Base-by-base conservation (phyloP, 2,797 vertebrate genomes). In the Glyptemys insculpta region DNA sequence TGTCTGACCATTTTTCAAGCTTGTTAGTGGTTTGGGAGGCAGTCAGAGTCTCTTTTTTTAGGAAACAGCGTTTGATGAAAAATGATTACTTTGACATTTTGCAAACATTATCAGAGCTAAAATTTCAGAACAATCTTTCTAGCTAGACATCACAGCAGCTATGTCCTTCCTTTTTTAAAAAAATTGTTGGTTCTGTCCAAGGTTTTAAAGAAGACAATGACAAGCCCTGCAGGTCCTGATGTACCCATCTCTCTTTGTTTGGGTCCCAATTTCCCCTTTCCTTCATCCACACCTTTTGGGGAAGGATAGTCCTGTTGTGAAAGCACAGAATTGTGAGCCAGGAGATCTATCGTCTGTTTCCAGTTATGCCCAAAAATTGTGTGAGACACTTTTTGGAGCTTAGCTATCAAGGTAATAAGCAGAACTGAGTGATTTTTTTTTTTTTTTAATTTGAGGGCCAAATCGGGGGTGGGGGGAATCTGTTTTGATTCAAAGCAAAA, bases 301-400 rank as follows among this genome's bases (percentile, higher is more conserved):
- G 37, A 47, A 76, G 19, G 9, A 37, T 68, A 68, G 65, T 37
- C 12, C 34, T 90, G 11, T 41, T 7, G n/a, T 9, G 2, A 68
- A 68, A 68, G n/a, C n/a, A 21, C n/a, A 68, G 34, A 6, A 93
- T 86, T 92, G 86, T 87, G 74, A 92, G 57, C 41, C 89, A 91
- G 76, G 83, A 95, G 93, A 68, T 59, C 65, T 59, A 29, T 2
- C 50, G 76, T 85, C 94, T 56, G 9, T 79, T 93, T 91, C 83
- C 68, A 2, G 3, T 74, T 92, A 90, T 91, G 56, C 68, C 96
- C 4, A 50, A 78, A 16, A 53, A 8, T 81, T 52, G 83, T 81
- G 87, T 88, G 9, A 79, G 74, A 15, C 37, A 41, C 59, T 96
- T 95, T 78, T 88, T 0, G 6, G 83, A 52, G 81, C 81, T 37